phyloP scores from a whole-genome alignment of 2,797 vertebrate genomes.

The Scarus forsteni region DNA sequence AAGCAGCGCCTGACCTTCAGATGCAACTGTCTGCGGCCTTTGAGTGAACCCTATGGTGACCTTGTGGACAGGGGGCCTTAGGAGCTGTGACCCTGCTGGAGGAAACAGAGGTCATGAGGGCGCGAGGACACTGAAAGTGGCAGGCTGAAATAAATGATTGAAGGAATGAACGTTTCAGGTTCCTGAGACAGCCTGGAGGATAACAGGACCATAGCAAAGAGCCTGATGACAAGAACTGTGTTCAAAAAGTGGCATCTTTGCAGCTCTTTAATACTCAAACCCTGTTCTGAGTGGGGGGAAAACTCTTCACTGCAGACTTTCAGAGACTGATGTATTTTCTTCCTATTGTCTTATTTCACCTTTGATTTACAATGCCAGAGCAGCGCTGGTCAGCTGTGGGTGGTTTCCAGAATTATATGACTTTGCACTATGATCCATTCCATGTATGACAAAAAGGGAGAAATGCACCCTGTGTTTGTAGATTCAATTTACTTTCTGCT shows the following conservation, averaged over 20 bases:
- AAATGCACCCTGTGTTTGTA: slow-evolving; percentile 25
- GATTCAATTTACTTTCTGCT: slow-evolving; percentile 33
- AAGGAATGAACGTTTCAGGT: slow-evolving; percentile 18
- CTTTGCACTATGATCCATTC: slow-evolving; percentile 80
- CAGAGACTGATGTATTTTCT: slow-evolving; percentile 50
- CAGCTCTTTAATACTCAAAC: slow-evolving; percentile 31
- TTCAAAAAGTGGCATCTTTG: slow-evolving; percentile 33
- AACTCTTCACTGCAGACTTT: slow-evolving; percentile 51
- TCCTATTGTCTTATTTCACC: slow-evolving; percentile 50
- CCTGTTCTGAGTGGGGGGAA: slow-evolving; percentile 36
- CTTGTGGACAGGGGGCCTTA: slow-evolving; percentile 42
- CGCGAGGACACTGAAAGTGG: slow-evolving; percentile 25
- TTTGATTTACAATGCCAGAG: slow-evolving; percentile 78
- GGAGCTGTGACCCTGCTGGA: slow-evolving; percentile 53
- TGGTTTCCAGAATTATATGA: slow-evolving; percentile 71
- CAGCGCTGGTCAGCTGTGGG: slow-evolving; percentile 83
- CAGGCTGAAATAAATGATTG: slow-evolving; percentile 38
- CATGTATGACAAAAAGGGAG: slow-evolving; percentile 45
- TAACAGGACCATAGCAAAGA: slow-evolving; percentile 31
- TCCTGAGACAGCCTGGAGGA: slow-evolving; percentile 54
- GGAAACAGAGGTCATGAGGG: slow-evolving; percentile 37
- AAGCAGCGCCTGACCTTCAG: slow-evolving; percentile 66
- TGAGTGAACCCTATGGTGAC: slow-evolving; percentile 60
- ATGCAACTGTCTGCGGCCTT: slow-evolving; percentile 64
- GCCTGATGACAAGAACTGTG: slow-evolving; percentile 22